These are phyloP conservation scores for Melospiza georgiana DNA, from an alignment of 2,113 vertebrate species.

Conservation along the genomic window DNA sequence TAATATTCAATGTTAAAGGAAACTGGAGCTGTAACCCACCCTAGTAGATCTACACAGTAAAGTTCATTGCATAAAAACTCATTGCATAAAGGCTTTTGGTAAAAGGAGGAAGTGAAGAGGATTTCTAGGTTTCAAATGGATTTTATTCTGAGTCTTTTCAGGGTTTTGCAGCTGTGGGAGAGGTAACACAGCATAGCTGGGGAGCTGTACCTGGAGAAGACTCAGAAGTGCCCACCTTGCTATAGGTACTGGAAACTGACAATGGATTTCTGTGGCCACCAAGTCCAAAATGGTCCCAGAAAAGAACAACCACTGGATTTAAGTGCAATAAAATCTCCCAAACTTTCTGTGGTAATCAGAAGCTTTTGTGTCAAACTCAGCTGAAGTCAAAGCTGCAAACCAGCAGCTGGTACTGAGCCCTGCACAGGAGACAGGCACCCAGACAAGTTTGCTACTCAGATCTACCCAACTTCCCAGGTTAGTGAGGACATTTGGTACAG, in stretches of 20 bases:
- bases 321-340: background rate
- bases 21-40: background rate
- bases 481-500: background rate
- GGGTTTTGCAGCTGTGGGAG: background rate
- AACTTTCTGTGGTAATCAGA: background rate
- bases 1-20: background rate
- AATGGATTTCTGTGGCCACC: background rate
- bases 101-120: background rate
- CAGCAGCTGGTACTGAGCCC: background rate
- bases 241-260: background rate
- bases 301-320: background rate
- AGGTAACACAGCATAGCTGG: background rate
- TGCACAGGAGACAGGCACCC: fast-evolving
- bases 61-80: background rate
- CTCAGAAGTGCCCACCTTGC: background rate
- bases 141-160: background rate
- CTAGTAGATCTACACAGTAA: background rate
- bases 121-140: background rate
- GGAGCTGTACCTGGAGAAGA: background rate
- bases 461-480: background rate
- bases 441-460: background rate
- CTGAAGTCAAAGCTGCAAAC: background rate
- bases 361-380: background rate
- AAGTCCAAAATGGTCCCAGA: background rate
- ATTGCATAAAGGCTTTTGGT: background rate